A percentile compares a stretch with the other conserved stretches of the same genome.
These are phyloP conservation scores for Ormyrus pomaceus DNA, from an alignment of 2,888 invertebrate species.

Conservation along the genomic window DNA sequence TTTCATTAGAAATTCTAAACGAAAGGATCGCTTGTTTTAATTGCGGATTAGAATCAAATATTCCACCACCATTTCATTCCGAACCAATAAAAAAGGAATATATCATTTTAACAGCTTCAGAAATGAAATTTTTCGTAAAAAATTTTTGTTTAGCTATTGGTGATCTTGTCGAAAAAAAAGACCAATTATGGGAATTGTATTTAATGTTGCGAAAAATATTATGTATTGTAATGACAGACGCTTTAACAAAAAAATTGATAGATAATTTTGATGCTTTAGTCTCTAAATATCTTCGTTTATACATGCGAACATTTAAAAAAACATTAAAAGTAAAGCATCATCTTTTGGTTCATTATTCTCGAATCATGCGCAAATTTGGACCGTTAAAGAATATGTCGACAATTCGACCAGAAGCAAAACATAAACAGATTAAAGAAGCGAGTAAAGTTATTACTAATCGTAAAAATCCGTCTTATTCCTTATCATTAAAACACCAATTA, in stretches of 20 bases:
- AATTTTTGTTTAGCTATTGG: constrained; percentile 18
- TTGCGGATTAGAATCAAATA: background rate
- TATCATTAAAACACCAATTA: constrained; percentile 28
- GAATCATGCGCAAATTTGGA: constrained; percentile 26
- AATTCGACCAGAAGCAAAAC: constrained; percentile 21
- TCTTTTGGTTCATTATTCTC: constrained; percentile 6
- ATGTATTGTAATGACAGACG: background rate
- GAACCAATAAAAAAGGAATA: background rate
- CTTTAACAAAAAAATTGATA: background rate
- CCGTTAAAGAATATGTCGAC: constrained; percentile 12
- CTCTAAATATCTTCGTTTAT: constrained; percentile 4
- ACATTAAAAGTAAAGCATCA: constrained; percentile 29
- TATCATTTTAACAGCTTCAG: constrained; percentile 15
- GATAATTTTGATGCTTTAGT: background rate
- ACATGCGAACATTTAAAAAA: constrained; percentile 4
- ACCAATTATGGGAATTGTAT: constrained; percentile 13
- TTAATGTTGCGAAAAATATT: constrained; percentile 12
- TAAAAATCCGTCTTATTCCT: constrained; percentile 2
- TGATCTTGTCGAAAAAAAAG: background rate
- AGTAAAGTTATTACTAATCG: constrained; percentile 1
- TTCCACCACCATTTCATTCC: background rate
- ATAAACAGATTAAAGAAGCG: constrained; percentile 24
- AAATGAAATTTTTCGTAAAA: constrained; percentile 17
- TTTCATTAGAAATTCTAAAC: background rate
- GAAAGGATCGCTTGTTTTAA: background rate